phyloP scores from a whole-genome alignment of 2,888 invertebrate species.

The Dorcus hopei region DNA sequence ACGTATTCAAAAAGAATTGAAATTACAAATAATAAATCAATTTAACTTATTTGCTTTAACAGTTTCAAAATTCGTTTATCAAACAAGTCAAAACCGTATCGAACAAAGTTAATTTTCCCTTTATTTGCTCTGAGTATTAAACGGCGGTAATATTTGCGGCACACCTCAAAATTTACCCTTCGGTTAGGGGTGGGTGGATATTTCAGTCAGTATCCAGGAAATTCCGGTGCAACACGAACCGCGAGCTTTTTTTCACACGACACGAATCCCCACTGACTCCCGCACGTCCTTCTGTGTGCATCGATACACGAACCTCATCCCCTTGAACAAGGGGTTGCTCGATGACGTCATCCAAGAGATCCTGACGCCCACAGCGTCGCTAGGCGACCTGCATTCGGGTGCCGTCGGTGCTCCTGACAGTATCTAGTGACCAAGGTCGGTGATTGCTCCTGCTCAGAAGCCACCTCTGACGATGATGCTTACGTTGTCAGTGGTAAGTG shows the following conservation, averaged over 20 bases:
- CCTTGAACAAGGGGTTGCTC: constrained; percentile 9
- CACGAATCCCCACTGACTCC: neutral
- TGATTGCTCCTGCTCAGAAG: constrained; percentile 16
- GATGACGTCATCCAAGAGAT: constrained; percentile 33
- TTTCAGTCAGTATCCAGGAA: too few relatives aligned
- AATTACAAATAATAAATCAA: too few relatives aligned
- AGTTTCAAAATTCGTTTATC: too few relatives aligned
- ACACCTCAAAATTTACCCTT: too few relatives aligned
- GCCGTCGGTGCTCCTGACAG: constrained; percentile 29
- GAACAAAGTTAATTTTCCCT: too few relatives aligned
- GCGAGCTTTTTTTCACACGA: constrained; percentile 5
- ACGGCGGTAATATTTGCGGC: too few relatives aligned
- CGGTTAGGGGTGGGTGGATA: too few relatives aligned
- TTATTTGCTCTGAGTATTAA: too few relatives aligned
- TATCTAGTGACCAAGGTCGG: constrained; percentile 30
- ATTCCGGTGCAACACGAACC: neutral
- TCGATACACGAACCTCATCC: constrained; percentile 11
- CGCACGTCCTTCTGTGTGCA: constrained; percentile 6
- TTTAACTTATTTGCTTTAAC: too few relatives aligned
- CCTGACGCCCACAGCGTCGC: constrained; percentile 30
- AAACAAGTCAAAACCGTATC: too few relatives aligned
- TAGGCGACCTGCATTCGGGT: constrained; percentile 35
- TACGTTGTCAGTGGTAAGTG: constrained; percentile 40
- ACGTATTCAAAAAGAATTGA: too few relatives aligned
- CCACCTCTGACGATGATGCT: constrained; percentile 33